Base-by-base conservation (phyloP, 2,113 vertebrate species). In the Daubentonia madagascariensis region DNA sequence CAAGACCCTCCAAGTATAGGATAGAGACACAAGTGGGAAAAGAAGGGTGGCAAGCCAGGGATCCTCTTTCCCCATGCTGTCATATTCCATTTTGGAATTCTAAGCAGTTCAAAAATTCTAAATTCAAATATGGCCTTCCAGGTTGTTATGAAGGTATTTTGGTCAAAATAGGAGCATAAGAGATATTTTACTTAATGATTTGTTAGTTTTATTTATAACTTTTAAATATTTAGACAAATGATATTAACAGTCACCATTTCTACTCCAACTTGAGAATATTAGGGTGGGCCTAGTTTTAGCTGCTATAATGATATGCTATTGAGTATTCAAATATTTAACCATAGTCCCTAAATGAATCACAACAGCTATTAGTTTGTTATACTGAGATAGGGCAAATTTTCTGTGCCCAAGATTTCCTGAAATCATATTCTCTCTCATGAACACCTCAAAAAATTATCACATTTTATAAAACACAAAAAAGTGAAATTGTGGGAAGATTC, bases 381-480 rank as follows among this genome's bases (percentile, higher is more conserved):
- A 72, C 70, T 65, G 43, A 78, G 59, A 54, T 1, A 59, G 57
- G 57, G 7, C 48, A 68, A 79, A 63, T 90, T 90, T 52, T 80
- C 72, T 73, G 59, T 54, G 78, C 50, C 20, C 43, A 94, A 59
- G 78, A 59, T 85, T 91, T 94, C 23, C 80, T 80, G 37, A 96
- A 91, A 85, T 75, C 37, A 65, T 57, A 84, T 13, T 90, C 85
- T 85, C 28, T 73, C 45, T 80, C 48, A 54, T 40, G 10, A 23
- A 86, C 2, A 94, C 6, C 7, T 80, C 65, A 86, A 94, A 90
- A 63, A 14, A 89, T 45, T 22, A 52, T 52, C 4, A 35, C 35
- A 83, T 67, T 96, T 89, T n/a, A 59, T 59, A 78, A 93, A 86
- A 75, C 9, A 22, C 18, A 80, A 94, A 85, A 85, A 85, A 63